Conservation (phyloP, 2,113 vertebrate genomes). For the Cebus imitator region DNA sequence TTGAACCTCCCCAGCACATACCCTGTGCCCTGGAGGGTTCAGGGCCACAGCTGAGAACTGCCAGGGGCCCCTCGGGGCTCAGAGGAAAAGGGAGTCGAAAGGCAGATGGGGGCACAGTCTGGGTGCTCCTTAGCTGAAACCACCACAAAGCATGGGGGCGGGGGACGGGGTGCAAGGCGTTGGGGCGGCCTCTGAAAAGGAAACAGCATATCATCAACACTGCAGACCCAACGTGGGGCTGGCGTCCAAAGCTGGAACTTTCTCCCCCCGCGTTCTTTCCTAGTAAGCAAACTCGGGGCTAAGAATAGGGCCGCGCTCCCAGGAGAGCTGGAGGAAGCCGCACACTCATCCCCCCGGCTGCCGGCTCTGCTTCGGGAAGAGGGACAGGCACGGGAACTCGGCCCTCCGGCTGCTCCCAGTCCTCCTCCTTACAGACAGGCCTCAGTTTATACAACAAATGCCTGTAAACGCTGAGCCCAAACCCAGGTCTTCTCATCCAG, state of each 20-base stretch:
- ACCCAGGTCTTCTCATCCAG: neutral
- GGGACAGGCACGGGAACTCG: accelerated
- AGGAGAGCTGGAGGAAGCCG: neutral
- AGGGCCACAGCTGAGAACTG: neutral
- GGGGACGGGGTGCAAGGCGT: neutral
- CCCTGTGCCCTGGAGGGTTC: neutral
- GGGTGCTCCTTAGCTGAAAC: neutral
- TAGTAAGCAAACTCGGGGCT: neutral
- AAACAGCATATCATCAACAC: neutral
- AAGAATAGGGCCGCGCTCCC: neutral
- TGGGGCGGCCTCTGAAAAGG: neutral
- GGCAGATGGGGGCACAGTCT: too few relatives aligned
- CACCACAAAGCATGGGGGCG: neutral
- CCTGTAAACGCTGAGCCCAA: accelerated
- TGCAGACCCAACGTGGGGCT: neutral
- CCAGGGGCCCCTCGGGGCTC: neutral
- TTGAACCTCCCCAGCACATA: neutral
- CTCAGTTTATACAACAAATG: neutral
- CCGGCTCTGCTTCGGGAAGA: accelerated
- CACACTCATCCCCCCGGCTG: neutral
- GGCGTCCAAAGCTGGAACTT: neutral
- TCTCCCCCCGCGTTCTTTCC: neutral
- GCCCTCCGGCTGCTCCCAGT: neutral
- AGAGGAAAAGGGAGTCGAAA: neutral
- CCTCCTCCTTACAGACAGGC: neutral